A percentile compares a stretch with the other conserved stretches of the same genome.
Conservation (phyloP, 2,888 invertebrate genomes). For the Tridacna gigas region DNA sequence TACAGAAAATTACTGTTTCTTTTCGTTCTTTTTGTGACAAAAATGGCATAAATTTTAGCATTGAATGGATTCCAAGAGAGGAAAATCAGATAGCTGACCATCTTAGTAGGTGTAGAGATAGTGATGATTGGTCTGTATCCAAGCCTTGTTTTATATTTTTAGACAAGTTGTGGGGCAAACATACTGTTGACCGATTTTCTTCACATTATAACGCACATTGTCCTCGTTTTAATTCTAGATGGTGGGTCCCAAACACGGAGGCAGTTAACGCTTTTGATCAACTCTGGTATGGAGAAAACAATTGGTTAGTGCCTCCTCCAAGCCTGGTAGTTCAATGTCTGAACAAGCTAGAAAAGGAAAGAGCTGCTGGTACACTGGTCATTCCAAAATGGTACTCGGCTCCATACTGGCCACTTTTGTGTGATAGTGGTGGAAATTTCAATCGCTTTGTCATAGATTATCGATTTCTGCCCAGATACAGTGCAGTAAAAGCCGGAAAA, state of each 20-base stretch:
- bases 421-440: not conserved
- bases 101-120: slow-evolving; percentile 24
- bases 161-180: slow-evolving; percentile 28
- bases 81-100: slow-evolving; percentile 6
- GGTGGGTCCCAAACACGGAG: slow-evolving; percentile 30
- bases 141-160: slow-evolving; percentile 5
- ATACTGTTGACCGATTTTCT: slow-evolving; percentile 37
- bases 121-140: slow-evolving; percentile 23
- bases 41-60: not conserved
- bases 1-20: slow-evolving; percentile 11
- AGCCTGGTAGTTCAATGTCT: not conserved
- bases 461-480: not conserved
- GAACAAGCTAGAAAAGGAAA: not conserved
- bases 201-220: slow-evolving; percentile 24
- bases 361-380: slow-evolving; percentile 12
- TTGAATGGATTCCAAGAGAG: slow-evolving; percentile 36
- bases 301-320: slow-evolving; percentile 41
- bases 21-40: slow-evolving; percentile 12
- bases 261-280: slow-evolving; percentile 16
- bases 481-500: not conserved
- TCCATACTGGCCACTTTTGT: slow-evolving; percentile 4
- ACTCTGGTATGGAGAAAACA: slow-evolving; percentile 3
- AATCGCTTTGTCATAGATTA: not conserved
- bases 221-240: slow-evolving; percentile 20
- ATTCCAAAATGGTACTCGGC: slow-evolving; percentile 35